phyloP scores from a whole-genome alignment of 2,113 vertebrate genomes.

The Cyanoderma ruficeps region DNA sequence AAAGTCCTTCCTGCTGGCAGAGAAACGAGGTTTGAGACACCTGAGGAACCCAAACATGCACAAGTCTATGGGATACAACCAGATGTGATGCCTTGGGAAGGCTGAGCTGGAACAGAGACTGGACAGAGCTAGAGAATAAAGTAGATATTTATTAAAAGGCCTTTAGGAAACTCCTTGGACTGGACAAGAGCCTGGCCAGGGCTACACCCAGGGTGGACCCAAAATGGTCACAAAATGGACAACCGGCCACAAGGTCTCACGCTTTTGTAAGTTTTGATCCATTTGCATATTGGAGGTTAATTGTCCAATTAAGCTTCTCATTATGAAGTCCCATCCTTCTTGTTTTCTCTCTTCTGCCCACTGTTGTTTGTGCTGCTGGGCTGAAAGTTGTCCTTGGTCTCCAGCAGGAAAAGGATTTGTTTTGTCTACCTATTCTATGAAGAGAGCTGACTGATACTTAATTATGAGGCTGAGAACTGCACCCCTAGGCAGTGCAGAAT shows the following conservation, averaged over 20 bases:
- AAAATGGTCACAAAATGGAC: background rate
- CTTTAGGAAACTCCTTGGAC: background rate
- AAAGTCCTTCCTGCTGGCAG: background rate
- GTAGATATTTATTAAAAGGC: background rate
- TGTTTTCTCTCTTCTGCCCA: background rate
- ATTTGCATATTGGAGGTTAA: background rate
- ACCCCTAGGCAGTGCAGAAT: background rate
- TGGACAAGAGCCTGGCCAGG: background rate
- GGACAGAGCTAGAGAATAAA: background rate
- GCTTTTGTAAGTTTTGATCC: no score
- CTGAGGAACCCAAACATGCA: background rate
- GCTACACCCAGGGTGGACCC: background rate
- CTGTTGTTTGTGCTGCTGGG: background rate
- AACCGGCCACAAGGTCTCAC: background rate
- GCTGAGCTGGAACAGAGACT: background rate
- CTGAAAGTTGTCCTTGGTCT: background rate
- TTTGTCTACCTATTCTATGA: background rate
- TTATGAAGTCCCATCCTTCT: background rate
- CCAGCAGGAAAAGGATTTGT: background rate
- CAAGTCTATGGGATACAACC: rapidly evolving
- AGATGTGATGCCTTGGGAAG: background rate
- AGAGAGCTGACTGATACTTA: background rate
- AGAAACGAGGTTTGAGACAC: background rate
- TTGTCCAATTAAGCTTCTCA: background rate
- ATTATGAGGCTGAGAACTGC: background rate